Base-by-base conservation (phyloP, 30 jellyfish, hydroid and myxozoan genomes). In the Aurelia aurita complex sp. Pacific region DNA sequence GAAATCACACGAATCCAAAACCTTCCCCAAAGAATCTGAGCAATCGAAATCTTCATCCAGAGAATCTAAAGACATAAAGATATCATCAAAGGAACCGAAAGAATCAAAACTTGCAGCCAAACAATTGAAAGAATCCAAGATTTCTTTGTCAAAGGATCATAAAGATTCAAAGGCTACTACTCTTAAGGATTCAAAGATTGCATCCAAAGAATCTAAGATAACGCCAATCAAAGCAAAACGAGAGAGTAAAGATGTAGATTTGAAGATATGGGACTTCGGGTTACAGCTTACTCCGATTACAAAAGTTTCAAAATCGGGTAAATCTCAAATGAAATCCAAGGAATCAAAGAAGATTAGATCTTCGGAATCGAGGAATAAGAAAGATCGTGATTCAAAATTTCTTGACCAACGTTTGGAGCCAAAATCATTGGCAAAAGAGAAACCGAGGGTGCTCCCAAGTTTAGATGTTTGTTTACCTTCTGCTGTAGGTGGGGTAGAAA, bases 191-290 rank as follows among this genome's bases (percentile, higher is more conserved):
- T 64, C 33, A 50, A 64, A 65, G 68, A 64, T 75, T 12, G 29
- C 80, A 13, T 74, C 89, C 32, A 79, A 52, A 79, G 89, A 79
- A 64, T 53, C 53, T 8, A 79, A 65, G 79, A 43, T 70, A 43
- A 70, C 80, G 15, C 89, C 89, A 46, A 70, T 64, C 19, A 79
- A 79, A 79, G 80, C 40, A 35, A 70, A 52, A 12, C 61, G 64
- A 35, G 80, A 70, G 80, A 79, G 80, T 59, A 79, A 79, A 50
- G 89, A 79, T 13, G 72, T 79, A 16, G 89, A 79, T 57, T 50
- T 79, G 80, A 79, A 79, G 74, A 64, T 79, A 9, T 79, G 80
- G 80, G 89, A 51, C n/a, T 79, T 79, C 23, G 89, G 89, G 50
- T 13, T 79, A 10, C 80, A 64, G 4, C 33, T 23, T 32, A 36